These are phyloP conservation scores for Stegastes partitus DNA, from an alignment of 2,113 vertebrate genomes.

Conservation along the genomic window DNA sequence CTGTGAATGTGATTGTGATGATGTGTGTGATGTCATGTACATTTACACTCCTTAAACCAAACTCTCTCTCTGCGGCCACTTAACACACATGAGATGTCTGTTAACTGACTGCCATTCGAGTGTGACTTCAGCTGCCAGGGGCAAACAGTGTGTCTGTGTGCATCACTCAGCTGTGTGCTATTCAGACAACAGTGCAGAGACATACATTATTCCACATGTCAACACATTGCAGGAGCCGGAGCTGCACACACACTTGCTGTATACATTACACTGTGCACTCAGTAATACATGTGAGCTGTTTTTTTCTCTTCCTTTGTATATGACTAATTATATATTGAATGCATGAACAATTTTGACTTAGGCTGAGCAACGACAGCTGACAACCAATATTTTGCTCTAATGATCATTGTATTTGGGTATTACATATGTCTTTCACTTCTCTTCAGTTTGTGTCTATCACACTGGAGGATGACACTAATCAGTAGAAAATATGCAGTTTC, in stretches of 20 bases:
- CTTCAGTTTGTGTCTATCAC: background rate
- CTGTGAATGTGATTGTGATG: conserved; percentile 4
- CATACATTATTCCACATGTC: conserved; percentile 56
- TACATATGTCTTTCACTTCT: background rate
- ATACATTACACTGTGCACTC: conserved; percentile 8
- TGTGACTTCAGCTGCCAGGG: conserved; percentile 37
- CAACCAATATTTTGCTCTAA: background rate
- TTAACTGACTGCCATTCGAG: conserved; percentile 33
- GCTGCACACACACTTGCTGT: conserved; percentile 9
- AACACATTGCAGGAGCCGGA: conserved; percentile 37
- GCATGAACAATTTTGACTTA: conserved; percentile 1
- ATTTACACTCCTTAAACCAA: background rate
- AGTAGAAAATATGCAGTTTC: background rate
- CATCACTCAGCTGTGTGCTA: conserved; percentile 52
- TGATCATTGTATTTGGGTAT: too few relatives aligned
- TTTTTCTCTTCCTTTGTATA: background rate
- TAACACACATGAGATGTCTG: conserved; percentile 35
- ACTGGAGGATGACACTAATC: background rate
- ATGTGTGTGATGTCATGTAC: background rate
- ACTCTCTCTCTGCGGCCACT: conserved; percentile 14
- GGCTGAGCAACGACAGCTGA: background rate
- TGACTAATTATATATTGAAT: background rate
- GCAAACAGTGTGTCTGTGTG: conserved; percentile 32
- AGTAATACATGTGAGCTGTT: background rate
- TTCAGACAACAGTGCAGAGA: conserved; percentile 64